Percentiles rank a stretch among this genome's conserved stretches.
These are phyloP conservation scores for Pogonognathellus flavescens DNA, from an alignment of 1,140 invertebrate species.

Conservation along the genomic window DNA sequence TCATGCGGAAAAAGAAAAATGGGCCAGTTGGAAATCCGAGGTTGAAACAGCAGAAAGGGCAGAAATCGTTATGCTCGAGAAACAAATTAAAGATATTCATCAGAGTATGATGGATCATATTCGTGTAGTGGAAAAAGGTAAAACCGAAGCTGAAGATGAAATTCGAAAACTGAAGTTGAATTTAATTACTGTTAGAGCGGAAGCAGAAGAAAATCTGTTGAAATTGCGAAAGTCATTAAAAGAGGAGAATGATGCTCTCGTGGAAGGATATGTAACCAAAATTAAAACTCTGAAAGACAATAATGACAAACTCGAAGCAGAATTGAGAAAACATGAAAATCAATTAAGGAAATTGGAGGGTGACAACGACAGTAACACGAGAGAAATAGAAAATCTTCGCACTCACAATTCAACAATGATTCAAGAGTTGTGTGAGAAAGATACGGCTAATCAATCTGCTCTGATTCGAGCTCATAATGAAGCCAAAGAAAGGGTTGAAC, in stretches of 20 bases:
- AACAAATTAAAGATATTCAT: conserved; percentile 63
- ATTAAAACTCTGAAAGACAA: conserved; percentile 23
- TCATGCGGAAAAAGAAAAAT: conserved; percentile 63
- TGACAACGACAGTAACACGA: not conserved
- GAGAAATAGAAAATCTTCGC: conserved; percentile 4
- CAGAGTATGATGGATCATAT: conserved; percentile 62
- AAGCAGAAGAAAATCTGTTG: conserved; percentile 55
- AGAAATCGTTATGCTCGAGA: conserved; percentile 60
- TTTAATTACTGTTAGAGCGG: conserved; percentile 52
- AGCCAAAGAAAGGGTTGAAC: conserved; percentile 60
- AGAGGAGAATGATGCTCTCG: conserved; percentile 52
- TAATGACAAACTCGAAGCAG: conserved; percentile 22
- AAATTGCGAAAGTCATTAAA: conserved; percentile 53
- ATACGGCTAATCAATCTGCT: conserved; percentile 49
- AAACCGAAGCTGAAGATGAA: conserved; percentile 64
- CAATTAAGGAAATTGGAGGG: not conserved
- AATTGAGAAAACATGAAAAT: conserved; percentile 28
- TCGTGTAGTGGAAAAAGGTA: conserved; percentile 58
- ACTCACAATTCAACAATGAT: not conserved
- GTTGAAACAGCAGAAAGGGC: conserved; percentile 62
- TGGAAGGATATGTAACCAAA: conserved; percentile 48
- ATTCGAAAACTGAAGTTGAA: conserved; percentile 54
- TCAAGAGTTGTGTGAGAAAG: conserved; percentile 54
- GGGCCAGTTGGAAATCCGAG: conserved; percentile 63
- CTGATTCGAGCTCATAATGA: conserved; percentile 57